Evolutionary conservation across 1,140 invertebrate genomes (phyloP).

Genomic region (Hycleus cichorii): DNA sequence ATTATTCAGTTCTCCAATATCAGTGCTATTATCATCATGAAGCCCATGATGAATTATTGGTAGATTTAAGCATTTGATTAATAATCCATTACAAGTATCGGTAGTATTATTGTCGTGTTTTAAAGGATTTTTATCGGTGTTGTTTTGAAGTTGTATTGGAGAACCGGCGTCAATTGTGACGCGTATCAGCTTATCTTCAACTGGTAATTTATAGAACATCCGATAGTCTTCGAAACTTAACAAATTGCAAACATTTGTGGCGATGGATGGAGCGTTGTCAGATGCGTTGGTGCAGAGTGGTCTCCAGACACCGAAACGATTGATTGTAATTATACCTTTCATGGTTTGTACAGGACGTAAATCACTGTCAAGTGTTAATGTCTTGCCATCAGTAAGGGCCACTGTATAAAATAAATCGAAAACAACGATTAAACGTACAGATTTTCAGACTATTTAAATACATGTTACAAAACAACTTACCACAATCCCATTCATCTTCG

Average conservation of each 20-base stretch:
- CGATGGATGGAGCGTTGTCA: constrained; percentile 32
- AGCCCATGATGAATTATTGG: constrained; percentile 14
- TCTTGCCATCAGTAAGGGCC: constrained; percentile 54
- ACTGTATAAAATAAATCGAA: constrained; percentile 43
- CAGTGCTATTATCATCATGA: constrained; percentile 13
- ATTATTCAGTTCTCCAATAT: constrained; percentile 33
- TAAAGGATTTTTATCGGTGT: not conserved
- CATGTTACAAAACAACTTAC: constrained; percentile 42
- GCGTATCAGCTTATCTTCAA: constrained; percentile 20
- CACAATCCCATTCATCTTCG: constrained; percentile 68
- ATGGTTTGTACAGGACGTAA: constrained; percentile 48
- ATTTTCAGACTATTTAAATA: not conserved
- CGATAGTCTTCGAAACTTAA: constrained; percentile 51
- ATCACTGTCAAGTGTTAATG: constrained; percentile 50
- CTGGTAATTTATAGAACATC: constrained; percentile 21
- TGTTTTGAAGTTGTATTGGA: no score
- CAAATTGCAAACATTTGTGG: constrained; percentile 49
- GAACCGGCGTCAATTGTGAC: constrained; percentile 1
- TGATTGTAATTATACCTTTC: constrained; percentile 53
- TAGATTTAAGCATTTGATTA: constrained; percentile 34
- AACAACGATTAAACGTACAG: not conserved
- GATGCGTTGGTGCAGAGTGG: constrained; percentile 49
- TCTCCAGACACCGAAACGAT: constrained; percentile 51
- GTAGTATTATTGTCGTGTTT: not conserved
- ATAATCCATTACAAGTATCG: constrained; percentile 31